These are phyloP conservation scores for Prosapia bicincta DNA, from an alignment of 2,888 invertebrate genomes.

Conservation along the genomic window DNA sequence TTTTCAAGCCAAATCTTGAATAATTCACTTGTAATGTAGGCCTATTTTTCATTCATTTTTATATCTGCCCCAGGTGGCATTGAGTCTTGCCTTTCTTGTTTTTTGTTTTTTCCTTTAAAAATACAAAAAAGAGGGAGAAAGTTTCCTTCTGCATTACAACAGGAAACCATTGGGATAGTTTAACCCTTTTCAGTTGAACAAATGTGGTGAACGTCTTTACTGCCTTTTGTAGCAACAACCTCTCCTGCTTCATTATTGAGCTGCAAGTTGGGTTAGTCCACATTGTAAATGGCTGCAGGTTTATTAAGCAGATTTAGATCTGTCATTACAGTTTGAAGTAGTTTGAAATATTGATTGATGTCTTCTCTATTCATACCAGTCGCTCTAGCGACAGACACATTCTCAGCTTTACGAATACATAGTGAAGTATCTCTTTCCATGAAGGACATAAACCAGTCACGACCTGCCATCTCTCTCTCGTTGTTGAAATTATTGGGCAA, in stretches of 20 bases:
- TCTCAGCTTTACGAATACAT: neutral
- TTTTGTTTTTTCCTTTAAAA: constrained; percentile 5
- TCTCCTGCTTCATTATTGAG: constrained; percentile 4
- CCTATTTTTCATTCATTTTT: neutral
- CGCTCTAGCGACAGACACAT: neutral
- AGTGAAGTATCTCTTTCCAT: neutral
- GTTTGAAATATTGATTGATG: neutral
- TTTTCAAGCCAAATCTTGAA: neutral
- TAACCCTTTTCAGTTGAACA: neutral
- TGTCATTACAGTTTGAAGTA: neutral
- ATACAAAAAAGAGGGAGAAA: neutral
- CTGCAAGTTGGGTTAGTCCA: neutral
- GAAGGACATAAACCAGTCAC: neutral
- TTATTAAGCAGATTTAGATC: too few species aligned
- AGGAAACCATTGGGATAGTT: neutral
- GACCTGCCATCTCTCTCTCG: neutral
- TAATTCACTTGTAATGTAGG: neutral
- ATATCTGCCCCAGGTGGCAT: neutral
- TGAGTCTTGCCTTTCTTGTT: neutral
- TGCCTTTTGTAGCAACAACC: neutral
- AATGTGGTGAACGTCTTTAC: neutral
- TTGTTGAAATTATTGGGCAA: neutral
- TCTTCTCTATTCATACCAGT: neutral
- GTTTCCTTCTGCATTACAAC: neutral
- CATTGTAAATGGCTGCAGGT: constrained; percentile 3